Evolutionary conservation across 2,888 invertebrate species (phyloP).

Genomic region (Netelia fuscicornis): DNA sequence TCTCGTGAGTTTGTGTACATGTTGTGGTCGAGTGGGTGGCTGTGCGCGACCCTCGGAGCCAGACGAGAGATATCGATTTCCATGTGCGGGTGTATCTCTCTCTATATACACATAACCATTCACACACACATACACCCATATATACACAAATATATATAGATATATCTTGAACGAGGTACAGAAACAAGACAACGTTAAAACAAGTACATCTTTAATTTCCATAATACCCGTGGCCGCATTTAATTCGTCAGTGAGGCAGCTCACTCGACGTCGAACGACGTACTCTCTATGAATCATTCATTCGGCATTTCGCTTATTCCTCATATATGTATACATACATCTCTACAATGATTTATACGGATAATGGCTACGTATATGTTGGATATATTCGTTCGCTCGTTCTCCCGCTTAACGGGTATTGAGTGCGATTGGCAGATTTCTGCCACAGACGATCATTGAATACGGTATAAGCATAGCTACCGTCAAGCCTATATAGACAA

Average conservation of each 20-base stretch:
- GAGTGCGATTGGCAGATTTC: conserved; percentile 56
- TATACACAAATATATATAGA: too few relatives aligned
- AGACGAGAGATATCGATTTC: conserved; percentile 67
- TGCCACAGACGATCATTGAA: conserved; percentile 52
- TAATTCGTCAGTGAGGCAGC: conserved; percentile 61
- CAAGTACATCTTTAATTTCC: conserved; percentile 64
- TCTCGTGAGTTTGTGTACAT: conserved; percentile 32
- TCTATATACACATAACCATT: conserved; percentile 4
- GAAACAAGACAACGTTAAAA: conserved; percentile 46
- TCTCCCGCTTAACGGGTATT: conserved; percentile 30
- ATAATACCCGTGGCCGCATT: conserved; percentile 56
- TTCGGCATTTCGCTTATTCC: conserved; percentile 60
- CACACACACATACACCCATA: background rate
- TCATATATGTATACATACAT: conserved; percentile 7
- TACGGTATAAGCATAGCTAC: conserved; percentile 21
- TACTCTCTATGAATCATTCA: conserved; percentile 61
- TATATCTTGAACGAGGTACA: conserved; percentile 24
- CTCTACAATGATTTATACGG: background rate
- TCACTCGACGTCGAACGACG: conserved; percentile 51
- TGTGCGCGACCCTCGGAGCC: conserved; percentile 56
- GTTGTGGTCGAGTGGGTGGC: conserved; percentile 56
- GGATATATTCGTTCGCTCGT: background rate
- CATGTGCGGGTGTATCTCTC: conserved; percentile 36
- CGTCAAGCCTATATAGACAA: conserved; percentile 21
- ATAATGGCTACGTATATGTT: too few relatives aligned